Evolutionary conservation across 2,113 vertebrate genomes (phyloP).

Genomic region (Strix aluco): DNA sequence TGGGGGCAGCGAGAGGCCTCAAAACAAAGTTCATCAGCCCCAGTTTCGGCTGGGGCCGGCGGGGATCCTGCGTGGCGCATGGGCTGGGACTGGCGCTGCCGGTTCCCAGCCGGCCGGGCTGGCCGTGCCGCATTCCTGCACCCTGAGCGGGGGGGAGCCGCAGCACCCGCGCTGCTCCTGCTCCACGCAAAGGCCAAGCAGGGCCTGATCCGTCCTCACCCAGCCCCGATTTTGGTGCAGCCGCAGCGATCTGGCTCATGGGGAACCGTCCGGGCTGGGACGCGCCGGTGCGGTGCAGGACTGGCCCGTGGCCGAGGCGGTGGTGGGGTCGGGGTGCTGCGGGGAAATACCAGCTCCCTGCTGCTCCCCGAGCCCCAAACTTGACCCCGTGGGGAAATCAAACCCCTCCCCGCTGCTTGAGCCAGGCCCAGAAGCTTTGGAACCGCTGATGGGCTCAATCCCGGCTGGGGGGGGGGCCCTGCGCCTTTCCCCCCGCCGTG

Average conservation of each 20-base stretch:
- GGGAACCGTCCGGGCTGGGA: background rate
- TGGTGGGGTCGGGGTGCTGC: background rate
- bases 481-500: fast-evolving
- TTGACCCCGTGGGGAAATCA: background rate
- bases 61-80: background rate
- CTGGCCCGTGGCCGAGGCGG: background rate
- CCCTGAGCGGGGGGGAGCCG: background rate
- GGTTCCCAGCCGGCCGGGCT: background rate
- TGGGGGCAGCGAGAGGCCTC: background rate
- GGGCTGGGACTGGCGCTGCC: background rate
- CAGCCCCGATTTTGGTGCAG: fast-evolving
- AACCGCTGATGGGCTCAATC: background rate
- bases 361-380: background rate
- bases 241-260: background rate
- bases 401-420: fast-evolving
- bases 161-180: background rate
- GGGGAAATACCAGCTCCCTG: background rate
- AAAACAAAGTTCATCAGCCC: background rate
- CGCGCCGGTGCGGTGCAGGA: fast-evolving
- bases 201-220: background rate
- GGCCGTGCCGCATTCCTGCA: background rate
- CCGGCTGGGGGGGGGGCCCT: background rate
- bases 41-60: background rate
- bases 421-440: background rate
- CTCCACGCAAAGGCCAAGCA: background rate